phyloP scores from a whole-genome alignment of 2,113 vertebrate genomes.

The Tychaedon coryphoeus region DNA sequence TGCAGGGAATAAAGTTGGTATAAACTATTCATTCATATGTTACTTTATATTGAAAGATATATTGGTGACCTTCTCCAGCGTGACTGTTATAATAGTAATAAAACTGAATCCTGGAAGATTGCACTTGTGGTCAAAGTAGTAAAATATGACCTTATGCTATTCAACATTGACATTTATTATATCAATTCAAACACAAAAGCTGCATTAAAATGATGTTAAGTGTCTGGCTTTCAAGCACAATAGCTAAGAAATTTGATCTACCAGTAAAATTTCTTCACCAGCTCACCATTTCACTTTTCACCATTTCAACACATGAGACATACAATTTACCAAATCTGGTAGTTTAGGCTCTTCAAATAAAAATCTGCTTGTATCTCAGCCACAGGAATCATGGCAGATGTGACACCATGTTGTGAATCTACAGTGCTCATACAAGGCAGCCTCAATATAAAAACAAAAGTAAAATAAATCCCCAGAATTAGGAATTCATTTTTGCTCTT shows the following conservation, averaged over 20 bases:
- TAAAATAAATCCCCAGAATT: background rate
- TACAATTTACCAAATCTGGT: background rate
- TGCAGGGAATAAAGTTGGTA: constrained; percentile 65
- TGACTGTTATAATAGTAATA: constrained; percentile 76
- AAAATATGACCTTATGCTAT: constrained; percentile 81
- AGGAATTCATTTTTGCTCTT: background rate
- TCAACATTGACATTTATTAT: constrained; percentile 78
- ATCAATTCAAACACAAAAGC: constrained; percentile 78
- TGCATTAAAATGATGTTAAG: constrained; percentile 73
- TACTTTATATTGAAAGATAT: constrained; percentile 75
- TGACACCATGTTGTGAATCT: background rate
- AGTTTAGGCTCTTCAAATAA: background rate
- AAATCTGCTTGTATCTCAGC: background rate
- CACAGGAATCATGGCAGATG: background rate
- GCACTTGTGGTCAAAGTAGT: constrained; percentile 78
- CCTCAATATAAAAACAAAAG: background rate
- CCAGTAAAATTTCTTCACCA: background rate
- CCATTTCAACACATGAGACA: background rate
- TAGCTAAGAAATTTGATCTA: constrained; percentile 43
- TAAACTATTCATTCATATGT: constrained; percentile 70
- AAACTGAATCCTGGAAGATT: constrained; percentile 78
- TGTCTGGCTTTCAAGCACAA: constrained; percentile 44
- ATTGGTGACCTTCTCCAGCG: constrained; percentile 77
- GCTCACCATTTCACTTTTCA: background rate
- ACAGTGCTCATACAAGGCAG: background rate